A percentile compares a stretch with the other conserved stretches of the same genome.
phyloP scores from a whole-genome alignment of 2,797 vertebrate genomes.

The Helarctos malayanus region DNA sequence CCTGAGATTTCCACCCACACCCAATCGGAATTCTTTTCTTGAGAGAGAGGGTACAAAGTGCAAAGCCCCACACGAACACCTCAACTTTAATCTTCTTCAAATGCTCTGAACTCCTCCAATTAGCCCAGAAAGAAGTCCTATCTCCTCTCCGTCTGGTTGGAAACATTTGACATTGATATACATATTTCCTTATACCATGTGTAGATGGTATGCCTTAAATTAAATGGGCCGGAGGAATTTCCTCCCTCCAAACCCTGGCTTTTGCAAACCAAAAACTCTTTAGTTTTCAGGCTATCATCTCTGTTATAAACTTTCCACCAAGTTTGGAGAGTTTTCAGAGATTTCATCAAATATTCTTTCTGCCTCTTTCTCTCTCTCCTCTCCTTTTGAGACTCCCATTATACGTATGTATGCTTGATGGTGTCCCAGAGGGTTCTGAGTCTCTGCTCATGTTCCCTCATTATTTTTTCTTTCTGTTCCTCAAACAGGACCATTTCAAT shows the following conservation, averaged over 20 bases:
- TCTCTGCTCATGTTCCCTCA: not conserved
- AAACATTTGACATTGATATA: not conserved
- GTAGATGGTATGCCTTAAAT: not conserved
- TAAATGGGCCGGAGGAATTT: not conserved
- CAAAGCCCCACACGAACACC: not conserved
- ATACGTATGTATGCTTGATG: not conserved
- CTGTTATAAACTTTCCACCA: constrained; percentile 31
- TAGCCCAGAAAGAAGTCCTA: not conserved
- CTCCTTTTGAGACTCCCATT: not conserved
- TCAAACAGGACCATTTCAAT: not conserved
- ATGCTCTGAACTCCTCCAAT: not conserved
- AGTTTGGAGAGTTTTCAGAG: not conserved
- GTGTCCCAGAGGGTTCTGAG: not conserved
- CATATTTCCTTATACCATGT: not conserved
- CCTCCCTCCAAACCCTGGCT: not conserved
- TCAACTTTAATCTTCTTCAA: constrained; percentile 20
- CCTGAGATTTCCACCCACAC: not conserved
- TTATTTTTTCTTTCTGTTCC: not conserved
- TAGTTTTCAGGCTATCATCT: not conserved
- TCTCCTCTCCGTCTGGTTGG: not conserved
- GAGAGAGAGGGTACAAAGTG: not conserved
- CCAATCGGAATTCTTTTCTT: constrained; percentile 14
- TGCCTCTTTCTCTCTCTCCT: not conserved
- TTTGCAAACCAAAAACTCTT: constrained; percentile 47
- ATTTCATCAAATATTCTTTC: constrained; percentile 26